phyloP scores from a whole-genome alignment of 1,140 invertebrate genomes.

The Lasaia peninsularis region DNA sequence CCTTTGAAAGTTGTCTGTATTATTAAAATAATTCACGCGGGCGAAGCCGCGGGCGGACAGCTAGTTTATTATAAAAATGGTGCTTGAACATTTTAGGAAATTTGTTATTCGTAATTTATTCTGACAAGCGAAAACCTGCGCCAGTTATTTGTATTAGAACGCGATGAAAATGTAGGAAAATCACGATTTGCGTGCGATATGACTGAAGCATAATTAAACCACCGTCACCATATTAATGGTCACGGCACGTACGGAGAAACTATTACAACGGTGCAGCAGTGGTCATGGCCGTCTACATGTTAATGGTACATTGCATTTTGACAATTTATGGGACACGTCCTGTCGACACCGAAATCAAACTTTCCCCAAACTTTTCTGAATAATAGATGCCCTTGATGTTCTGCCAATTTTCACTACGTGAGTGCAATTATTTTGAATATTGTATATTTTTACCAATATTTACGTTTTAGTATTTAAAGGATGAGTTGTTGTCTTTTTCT shows the following conservation, averaged over 20 bases:
- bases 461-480: neutral
- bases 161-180: constrained; percentile 12
- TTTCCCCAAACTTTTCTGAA: constrained; percentile 35
- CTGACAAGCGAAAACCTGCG: too few relatives aligned
- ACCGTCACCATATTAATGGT: constrained; percentile 36
- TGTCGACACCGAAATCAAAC: constrained; percentile 50
- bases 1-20: too few relatives aligned
- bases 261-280: constrained; percentile 30
- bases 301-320: constrained; percentile 50
- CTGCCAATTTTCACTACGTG: neutral
- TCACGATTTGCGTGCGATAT: constrained; percentile 7
- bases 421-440: constrained; percentile 8
- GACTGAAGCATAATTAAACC: constrained; percentile 31
- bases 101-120: too few relatives aligned
- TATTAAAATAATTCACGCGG: too few relatives aligned
- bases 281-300: constrained; percentile 54
- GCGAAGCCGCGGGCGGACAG: too few relatives aligned
- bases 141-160: neutral
- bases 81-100: too few relatives aligned
- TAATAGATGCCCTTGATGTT: constrained; percentile 5
- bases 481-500: neutral
- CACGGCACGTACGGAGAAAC: constrained; percentile 55
- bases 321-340: constrained; percentile 62
- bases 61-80: too few relatives aligned
- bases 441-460: neutral